Evolutionary conservation across 2,888 invertebrate genomes (phyloP), one percentile per base, ranked within the genome.

Genomic region (Diabrotica balteata): DNA sequence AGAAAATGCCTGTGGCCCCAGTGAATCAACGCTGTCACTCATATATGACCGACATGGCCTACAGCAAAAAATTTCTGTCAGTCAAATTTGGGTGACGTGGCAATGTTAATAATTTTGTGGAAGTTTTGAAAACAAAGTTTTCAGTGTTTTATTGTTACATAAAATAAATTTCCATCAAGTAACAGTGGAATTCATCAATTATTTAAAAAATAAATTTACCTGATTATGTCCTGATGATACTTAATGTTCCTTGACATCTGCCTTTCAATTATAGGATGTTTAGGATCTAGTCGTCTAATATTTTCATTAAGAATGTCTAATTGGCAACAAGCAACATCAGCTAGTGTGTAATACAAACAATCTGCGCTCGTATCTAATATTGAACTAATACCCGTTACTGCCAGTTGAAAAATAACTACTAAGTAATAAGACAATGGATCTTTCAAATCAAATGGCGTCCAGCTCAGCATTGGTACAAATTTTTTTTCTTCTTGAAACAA

Each of bases 311-410:
- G 42, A 49, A 63, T 63, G 43, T 63, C 63, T 9, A 63, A 8
- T n/a, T 63, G 63, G n/a, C 55, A 55, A 57, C 63, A 63, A 43
- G 63, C 47, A n/a, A 57, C 17, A 49, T 63, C 63, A 4, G 46
- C 55, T 7, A 63, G 17, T 8, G 55, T 10, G 7, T 43, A 55
- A 47, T 63, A 63, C 47, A 63, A 49, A 7, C 54, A 55, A 55
- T 63, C 63, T 7, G 47, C 8, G 17, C 55, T 55, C 2, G 55
- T 55, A 44, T 63, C 55, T 8, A 54, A 54, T 17, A 17, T 10
- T n/a, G 55, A 44, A 6, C 22, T 8, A 1, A 50, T 55, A 7
- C 42, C 11, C 7, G 50, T 10, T 2, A 63, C 42, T 0, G 5
- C 5, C 6, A 49, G 8, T 22, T 63, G 47, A 10, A 11, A 42